A percentile compares a stretch with the other conserved stretches of the same genome.
Evolutionary conservation across 2,797 vertebrate genomes (phyloP).

Genomic region (Mus minutoides): DNA sequence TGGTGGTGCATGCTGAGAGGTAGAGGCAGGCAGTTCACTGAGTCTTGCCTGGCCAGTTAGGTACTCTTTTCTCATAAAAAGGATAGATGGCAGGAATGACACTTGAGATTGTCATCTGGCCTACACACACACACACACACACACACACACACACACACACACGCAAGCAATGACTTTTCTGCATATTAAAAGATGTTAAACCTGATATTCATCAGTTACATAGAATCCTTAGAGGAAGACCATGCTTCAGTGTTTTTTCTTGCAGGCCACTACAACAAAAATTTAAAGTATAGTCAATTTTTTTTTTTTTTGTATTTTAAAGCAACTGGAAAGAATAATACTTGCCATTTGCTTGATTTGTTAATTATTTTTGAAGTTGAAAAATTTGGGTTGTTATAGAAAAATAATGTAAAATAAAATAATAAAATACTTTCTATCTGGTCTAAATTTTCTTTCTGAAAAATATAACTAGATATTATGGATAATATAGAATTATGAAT

Average conservation of each 20-base stretch:
- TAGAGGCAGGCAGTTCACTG: background rate
- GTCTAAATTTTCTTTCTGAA: slow-evolving; percentile 5
- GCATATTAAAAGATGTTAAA: background rate
- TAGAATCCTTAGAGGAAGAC: background rate
- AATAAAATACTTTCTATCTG: background rate
- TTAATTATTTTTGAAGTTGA: background rate
- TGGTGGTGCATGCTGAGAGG: background rate
- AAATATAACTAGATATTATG: background rate
- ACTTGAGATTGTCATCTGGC: background rate
- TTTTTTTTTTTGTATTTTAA: background rate
- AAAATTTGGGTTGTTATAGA: background rate
- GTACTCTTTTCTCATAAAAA: background rate
- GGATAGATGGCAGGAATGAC: background rate
- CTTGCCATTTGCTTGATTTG: background rate
- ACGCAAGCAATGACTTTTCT: background rate
- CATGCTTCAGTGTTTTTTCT: background rate
- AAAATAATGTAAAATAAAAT: background rate
- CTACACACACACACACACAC: background rate
- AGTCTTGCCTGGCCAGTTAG: too few species aligned
- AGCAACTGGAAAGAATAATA: background rate
- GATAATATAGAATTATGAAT: background rate
- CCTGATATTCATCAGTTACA: background rate
- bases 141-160: background rate
- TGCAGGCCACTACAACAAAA: background rate
- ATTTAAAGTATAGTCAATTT: background rate